Evolutionary conservation across 2,888 invertebrate species (phyloP).

Genomic region (Odontomyia ornata): DNA sequence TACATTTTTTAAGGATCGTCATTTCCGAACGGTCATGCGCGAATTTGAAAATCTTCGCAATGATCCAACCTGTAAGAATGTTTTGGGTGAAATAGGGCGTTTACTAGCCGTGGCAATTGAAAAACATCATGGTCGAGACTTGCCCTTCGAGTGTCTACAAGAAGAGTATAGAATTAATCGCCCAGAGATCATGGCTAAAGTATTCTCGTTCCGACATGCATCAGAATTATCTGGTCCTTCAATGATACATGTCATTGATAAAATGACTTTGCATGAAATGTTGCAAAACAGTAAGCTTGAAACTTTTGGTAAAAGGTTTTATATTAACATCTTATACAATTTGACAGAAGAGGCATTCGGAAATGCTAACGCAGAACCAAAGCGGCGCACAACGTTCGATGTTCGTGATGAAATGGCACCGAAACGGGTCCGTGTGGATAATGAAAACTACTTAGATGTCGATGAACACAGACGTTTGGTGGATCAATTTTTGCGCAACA

Average conservation of each 20-base stretch:
- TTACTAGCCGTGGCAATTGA: conserved; percentile 75
- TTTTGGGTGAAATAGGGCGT: conserved; percentile 66
- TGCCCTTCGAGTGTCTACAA: conserved; percentile 74
- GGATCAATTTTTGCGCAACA: conserved; percentile 58
- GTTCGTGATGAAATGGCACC: conserved; percentile 11
- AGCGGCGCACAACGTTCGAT: conserved; percentile 52
- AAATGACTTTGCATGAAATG: conserved; percentile 60
- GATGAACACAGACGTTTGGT: conserved; percentile 60
- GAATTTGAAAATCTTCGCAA: conserved; percentile 70
- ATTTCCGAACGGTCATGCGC: conserved; percentile 68
- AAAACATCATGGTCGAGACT: conserved; percentile 76
- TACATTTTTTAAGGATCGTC: conserved; percentile 54
- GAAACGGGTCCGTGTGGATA: conserved; percentile 1
- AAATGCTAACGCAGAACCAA: conserved; percentile 49
- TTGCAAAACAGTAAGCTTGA: conserved; percentile 18
- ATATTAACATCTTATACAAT: neutral
- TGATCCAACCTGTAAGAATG: conserved; percentile 67
- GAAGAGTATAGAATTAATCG: conserved; percentile 73
- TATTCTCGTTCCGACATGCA: conserved; percentile 76
- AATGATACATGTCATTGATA: conserved; percentile 67
- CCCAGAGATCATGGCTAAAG: conserved; percentile 69
- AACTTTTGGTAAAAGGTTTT: neutral
- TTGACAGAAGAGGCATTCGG: neutral
- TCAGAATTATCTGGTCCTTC: conserved; percentile 68
- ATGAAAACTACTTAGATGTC: conserved; percentile 54